Conservation (phyloP, 1,140 invertebrate genomes). For the Sarcophaga bullata region DNA sequence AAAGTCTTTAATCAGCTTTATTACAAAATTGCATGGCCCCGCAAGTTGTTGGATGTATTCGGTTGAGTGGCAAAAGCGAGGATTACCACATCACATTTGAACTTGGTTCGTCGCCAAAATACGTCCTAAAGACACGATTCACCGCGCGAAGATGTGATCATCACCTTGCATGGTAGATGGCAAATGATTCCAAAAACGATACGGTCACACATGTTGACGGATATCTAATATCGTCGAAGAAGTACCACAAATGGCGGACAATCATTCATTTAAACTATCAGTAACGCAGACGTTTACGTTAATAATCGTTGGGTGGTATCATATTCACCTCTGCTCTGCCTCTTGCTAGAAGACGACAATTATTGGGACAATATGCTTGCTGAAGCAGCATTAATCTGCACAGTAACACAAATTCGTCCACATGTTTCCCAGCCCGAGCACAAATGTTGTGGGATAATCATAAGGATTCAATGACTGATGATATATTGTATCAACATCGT, state of each 20-base stretch:
- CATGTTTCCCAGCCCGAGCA: conserved; percentile 54
- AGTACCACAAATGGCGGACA: conserved; percentile 45
- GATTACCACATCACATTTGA: too few relatives aligned
- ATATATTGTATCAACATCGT: conserved; percentile 56
- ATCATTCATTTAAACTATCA: conserved; percentile 41
- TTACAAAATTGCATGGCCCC: conserved; percentile 50
- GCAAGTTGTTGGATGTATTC: too few relatives aligned
- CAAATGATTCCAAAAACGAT: conserved; percentile 46
- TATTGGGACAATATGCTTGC: conserved; percentile 60
- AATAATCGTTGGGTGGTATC: conserved; percentile 48
- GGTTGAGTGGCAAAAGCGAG: too few relatives aligned
- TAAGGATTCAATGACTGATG: conserved; percentile 55
- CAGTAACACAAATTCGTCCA: conserved; percentile 53
- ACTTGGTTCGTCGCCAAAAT: too few relatives aligned
- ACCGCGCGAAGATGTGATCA: conserved; percentile 66
- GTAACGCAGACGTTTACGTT: conserved; percentile 39
- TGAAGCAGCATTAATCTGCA: conserved; percentile 55
- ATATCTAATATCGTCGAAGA: conserved; percentile 59
- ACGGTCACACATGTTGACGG: conserved; percentile 59
- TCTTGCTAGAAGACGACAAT: too few relatives aligned
- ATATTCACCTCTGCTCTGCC: too few relatives aligned
- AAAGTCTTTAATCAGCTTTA: conserved; percentile 62
- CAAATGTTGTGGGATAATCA: conserved; percentile 58
- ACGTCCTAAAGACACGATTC: conserved; percentile 70
- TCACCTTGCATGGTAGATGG: conserved; percentile 64